Conservation (phyloP, 2,113 vertebrate genomes). For the Festucalex cinctus region DNA sequence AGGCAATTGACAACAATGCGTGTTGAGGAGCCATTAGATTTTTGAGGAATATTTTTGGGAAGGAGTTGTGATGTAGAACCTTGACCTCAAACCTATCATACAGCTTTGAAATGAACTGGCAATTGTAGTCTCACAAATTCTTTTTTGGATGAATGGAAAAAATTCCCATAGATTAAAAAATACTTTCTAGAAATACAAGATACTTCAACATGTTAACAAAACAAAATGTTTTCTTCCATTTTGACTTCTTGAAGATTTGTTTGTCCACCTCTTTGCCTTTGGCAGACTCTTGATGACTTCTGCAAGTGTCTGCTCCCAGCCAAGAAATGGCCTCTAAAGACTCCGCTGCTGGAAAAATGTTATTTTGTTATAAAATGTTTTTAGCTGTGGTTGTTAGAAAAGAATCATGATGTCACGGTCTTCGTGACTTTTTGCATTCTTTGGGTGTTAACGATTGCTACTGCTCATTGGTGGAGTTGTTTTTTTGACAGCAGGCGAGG, state of each 20-base stretch:
- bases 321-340: background rate
- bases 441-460: background rate
- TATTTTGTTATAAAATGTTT: background rate
- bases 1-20: too few species aligned
- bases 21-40: too few species aligned
- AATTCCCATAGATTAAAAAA: too few species aligned
- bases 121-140: too few species aligned
- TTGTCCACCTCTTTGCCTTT: background rate
- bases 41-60: too few species aligned
- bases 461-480: background rate
- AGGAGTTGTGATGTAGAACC: too few species aligned
- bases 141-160: too few species aligned
- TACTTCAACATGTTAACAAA: background rate
- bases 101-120: too few species aligned
- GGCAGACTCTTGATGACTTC: background rate
- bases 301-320: background rate
- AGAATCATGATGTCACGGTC: background rate
- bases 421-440: background rate
- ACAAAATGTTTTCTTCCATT: background rate
- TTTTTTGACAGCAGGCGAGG: background rate
- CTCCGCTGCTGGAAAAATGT: background rate
- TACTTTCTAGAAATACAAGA: too few species aligned
- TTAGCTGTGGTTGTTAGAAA: background rate
- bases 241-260: background rate
- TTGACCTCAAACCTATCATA: too few species aligned